Percentiles rank a stretch among this genome's conserved stretches.
phyloP scores from a whole-genome alignment of 1,140 invertebrate species.

The Leptonema lineaticorne region DNA sequence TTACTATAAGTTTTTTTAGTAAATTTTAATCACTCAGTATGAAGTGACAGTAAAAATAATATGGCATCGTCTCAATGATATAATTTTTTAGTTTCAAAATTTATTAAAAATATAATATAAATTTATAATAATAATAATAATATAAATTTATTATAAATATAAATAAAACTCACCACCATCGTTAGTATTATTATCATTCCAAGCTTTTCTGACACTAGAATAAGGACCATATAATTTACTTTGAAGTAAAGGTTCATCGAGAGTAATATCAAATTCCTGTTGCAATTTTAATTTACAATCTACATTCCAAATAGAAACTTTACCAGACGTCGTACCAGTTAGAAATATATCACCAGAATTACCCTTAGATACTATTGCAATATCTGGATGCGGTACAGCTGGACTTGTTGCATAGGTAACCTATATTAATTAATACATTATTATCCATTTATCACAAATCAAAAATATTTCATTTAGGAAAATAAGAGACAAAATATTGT shows the following conservation, averaged over 20 bases:
- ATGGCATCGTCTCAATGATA: no score
- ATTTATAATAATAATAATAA: no score
- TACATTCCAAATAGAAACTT: constrained; percentile 70
- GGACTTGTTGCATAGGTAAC: constrained; percentile 87
- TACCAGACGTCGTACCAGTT: constrained; percentile 60
- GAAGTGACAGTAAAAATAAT: no score
- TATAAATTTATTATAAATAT: no score
- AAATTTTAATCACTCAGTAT: no score
- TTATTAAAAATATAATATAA: no score
- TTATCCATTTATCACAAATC: background rate
- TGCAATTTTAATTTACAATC: constrained; percentile 67
- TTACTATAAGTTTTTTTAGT: no score
- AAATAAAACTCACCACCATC: constrained; percentile 49
- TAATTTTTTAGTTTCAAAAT: no score
- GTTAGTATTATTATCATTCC: constrained; percentile 49
- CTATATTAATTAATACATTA: constrained; percentile 29
- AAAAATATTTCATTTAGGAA: background rate
- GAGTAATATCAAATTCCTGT: constrained; percentile 42
- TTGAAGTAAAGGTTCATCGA: constrained; percentile 34
- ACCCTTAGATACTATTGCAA: constrained; percentile 59
- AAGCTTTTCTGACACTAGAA: constrained; percentile 47
- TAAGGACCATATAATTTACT: constrained; percentile 37
- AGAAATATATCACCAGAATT: constrained; percentile 70
- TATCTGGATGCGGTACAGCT: constrained; percentile 60
- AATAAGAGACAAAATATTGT: background rate